Base-by-base conservation (phyloP, 23 tunicate species). In the Botrylloides violaceus region DNA sequence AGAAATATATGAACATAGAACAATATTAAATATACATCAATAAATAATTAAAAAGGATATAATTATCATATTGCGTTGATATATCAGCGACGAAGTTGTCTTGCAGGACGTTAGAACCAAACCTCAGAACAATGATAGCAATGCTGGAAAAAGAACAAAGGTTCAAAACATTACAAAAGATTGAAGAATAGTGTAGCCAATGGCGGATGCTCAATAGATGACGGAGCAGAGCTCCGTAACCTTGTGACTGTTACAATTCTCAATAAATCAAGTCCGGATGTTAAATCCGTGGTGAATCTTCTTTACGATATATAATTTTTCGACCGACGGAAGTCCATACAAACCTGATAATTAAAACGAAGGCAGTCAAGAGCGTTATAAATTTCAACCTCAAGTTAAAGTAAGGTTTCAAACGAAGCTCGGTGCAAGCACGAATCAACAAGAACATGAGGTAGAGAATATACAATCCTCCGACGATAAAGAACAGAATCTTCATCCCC, bases 11-110 rank as follows among this genome's bases (percentile, higher is more conserved):
- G n/a, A n/a, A n/a, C n/a, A n/a, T n/a, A n/a, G n/a, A n/a, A n/a
- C n/a, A n/a, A n/a, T n/a, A n/a, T n/a, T n/a, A n/a, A n/a, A n/a
- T n/a, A n/a, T n/a, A n/a, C n/a, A n/a, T n/a, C n/a, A n/a, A n/a
- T n/a, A n/a, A n/a, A n/a, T n/a, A n/a, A n/a, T n/a, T n/a, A 28
- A 2, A 77, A 87, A 87, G 95, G 95, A 87, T 87, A 87, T 87
- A 80, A 60, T 87, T 87, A n/a, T 82, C 76, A 55, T 87, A 87
- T 76, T 87, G 84, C 32, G 95, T 80, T 63, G 95, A 87, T 23
- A 87, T 76, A 30, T 80, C 82, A n/a, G 95, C 84, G 32, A 80
- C 79, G 37, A 87, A 87, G 65, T 87, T 88, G 53, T 78, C 77
- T 77, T 81, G 87, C 28, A 88, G 70, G 31, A 82, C 80, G 38